Conservation (phyloP, 2,797 vertebrate species). For the Enteromius radiatus region DNA sequence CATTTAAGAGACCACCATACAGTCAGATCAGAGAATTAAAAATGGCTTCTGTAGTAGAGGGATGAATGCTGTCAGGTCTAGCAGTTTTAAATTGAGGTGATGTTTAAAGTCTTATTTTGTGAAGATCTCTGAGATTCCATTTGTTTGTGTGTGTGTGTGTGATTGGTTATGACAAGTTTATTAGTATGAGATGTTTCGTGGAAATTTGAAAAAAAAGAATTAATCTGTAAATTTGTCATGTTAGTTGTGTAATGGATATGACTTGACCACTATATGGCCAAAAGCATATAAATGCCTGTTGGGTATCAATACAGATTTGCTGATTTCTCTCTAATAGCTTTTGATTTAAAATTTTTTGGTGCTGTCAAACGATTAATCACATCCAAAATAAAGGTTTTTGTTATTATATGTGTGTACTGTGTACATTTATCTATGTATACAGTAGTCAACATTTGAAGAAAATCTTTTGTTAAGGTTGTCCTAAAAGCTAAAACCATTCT, state of each 20-base stretch:
- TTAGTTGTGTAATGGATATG: slow-evolving; percentile 54
- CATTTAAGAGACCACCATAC: slow-evolving; percentile 17
- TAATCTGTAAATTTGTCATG: slow-evolving; percentile 66
- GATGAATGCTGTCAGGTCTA: slow-evolving; percentile 4
- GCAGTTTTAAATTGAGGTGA: slow-evolving; percentile 18
- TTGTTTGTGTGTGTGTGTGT: neutral
- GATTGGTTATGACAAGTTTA: neutral
- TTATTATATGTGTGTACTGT: no score
- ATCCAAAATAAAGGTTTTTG: no score
- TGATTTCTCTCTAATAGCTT: neutral
- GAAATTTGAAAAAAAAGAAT: slow-evolving; percentile 56
- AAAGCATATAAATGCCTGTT: neutral
- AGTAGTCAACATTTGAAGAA: no score
- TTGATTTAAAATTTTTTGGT: neutral
- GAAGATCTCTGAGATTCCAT: slow-evolving; percentile 8
- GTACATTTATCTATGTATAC: no score
- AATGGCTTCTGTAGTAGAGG: neutral
- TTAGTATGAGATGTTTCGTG: neutral
- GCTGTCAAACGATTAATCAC: no score
- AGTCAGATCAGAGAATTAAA: slow-evolving; percentile 7
- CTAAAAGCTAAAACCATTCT: no score
- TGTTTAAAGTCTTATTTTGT: neutral
- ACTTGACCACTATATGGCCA: neutral
- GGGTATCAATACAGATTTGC: neutral
- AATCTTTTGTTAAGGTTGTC: no score